Percentiles rank a stretch among this genome's conserved stretches.
Conservation (phyloP, 2,888 invertebrate species). For the Anticlea derivata region DNA sequence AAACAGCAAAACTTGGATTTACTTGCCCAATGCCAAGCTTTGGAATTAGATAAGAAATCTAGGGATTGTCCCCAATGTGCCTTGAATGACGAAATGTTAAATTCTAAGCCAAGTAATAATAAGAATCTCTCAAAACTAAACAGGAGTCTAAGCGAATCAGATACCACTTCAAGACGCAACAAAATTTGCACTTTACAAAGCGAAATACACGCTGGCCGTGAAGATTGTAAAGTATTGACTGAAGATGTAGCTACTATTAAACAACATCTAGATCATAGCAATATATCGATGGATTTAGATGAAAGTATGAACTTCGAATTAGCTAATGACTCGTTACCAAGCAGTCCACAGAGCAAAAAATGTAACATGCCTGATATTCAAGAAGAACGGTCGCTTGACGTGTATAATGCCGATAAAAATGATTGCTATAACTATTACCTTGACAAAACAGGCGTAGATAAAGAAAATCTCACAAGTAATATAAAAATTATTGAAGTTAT, state of each 20-base stretch:
- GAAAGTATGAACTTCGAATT: slow-evolving; percentile 58
- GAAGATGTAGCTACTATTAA: slow-evolving; percentile 74
- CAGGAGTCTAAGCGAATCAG: slow-evolving; percentile 68
- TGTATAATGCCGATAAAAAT: slow-evolving; percentile 59
- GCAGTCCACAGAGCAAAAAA: slow-evolving; percentile 42
- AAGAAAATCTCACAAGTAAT: slow-evolving; percentile 47
- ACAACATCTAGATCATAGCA: slow-evolving; percentile 65
- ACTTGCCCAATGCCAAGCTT: slow-evolving; percentile 42
- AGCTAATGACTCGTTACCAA: slow-evolving; percentile 42
- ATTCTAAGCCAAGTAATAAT: slow-evolving; percentile 38
- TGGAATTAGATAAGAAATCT: slow-evolving; percentile 31
- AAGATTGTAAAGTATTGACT: slow-evolving; percentile 72
- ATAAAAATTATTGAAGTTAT: slow-evolving; percentile 66
- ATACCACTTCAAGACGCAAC: slow-evolving; percentile 63
- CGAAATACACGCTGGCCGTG: slow-evolving; percentile 67
- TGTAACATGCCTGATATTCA: slow-evolving; percentile 50
- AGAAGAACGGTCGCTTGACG: slow-evolving; percentile 50
- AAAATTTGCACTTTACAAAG: slow-evolving; percentile 72
- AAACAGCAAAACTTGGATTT: slow-evolving; percentile 50
- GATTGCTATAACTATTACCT: slow-evolving; percentile 64
- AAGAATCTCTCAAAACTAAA: slow-evolving; percentile 52
- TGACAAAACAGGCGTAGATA: slow-evolving; percentile 57
- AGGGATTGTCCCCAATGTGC: slow-evolving; percentile 48
- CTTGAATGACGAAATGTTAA: slow-evolving; percentile 49
- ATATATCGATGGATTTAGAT: slow-evolving; percentile 67